Evolutionary conservation across 2,113 vertebrate genomes (phyloP), one percentile per base, ranked within the genome.

Genomic region (Rhinolophus sinicus): DNA sequence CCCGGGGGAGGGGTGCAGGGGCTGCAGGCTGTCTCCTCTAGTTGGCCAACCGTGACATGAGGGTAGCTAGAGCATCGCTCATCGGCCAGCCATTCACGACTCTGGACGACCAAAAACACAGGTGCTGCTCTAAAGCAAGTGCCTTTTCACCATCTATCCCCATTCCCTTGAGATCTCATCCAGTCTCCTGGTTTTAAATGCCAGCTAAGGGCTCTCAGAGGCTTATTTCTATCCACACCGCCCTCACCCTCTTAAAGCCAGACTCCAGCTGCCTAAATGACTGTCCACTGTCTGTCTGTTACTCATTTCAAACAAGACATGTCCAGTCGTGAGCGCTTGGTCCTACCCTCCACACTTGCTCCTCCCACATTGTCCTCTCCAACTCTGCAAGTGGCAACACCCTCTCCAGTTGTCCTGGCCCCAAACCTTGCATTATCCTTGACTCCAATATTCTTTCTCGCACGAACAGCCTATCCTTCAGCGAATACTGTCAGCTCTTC

Each of bases 291-390:
- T 47, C 52, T 78, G 11, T 77, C 28, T 15, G 7, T 14, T 21
- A 18, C 3, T 16, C 14, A 1, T 19, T 21, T 62, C 0, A 2
- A 72, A 52, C 21, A 28, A 8, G 62, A 54, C 1, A 5, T 13
- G 35, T 28, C 72, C 11, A 0, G 1, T 1, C 4, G 24, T 9
- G 22, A 47, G 40, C 65, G 70, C 58, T n/a, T 40, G 69, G 58
- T 69, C 24, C 40, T 52, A 21, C 65, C 26, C 6, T 18, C 35
- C 30, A 3, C 4, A 44, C 5, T 18, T 3, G 15, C 13, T 58
- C 50, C 19, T 75, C 28, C 21, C 2, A 9, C 38, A 7, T 4
- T 4, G 13, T 21, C 1, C 0, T 26, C n/a, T 72, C 26, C 9
- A 33, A 2, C 40, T 69, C 47, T 8, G 50, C 21, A 8, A 33